Conservation (phyloP, 2,888 invertebrate genomes). For the Metallyticus violacea region DNA sequence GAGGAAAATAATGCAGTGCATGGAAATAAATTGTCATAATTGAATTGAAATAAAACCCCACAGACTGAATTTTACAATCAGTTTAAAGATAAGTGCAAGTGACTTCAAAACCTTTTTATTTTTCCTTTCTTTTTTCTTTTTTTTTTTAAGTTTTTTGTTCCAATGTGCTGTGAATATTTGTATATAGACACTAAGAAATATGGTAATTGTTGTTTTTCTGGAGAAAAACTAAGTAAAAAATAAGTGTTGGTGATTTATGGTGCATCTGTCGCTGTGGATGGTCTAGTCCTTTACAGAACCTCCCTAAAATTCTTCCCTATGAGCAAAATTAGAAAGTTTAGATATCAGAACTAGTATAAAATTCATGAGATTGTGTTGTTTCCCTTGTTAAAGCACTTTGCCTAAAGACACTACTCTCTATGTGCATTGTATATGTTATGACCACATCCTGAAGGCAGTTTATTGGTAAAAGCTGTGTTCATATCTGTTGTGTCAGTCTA, state of each 20-base stretch:
- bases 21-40: neutral
- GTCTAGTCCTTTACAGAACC: neutral
- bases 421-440: neutral
- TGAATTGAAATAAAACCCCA: neutral
- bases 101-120: neutral
- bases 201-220: no score
- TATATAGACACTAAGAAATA: neutral
- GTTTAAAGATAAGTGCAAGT: neutral
- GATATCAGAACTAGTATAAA: neutral
- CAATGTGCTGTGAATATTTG: conserved; percentile 12
- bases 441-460: neutral
- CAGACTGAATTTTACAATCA: neutral
- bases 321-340: neutral
- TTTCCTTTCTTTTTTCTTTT: neutral
- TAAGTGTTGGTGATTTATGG: neutral
- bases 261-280: neutral
- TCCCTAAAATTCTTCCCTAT: neutral
- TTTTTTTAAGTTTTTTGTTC: no score
- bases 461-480: neutral
- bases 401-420: neutral
- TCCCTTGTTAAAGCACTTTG: neutral
- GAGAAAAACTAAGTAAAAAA: neutral
- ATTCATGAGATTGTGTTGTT: no score
- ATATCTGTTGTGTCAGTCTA: neutral
- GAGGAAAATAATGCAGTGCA: neutral